Percentiles rank a stretch among this genome's conserved stretches.
These are phyloP conservation scores for Lordiphosa stackelbergi DNA, from an alignment of 1,140 invertebrate species.

Conservation along the genomic window DNA sequence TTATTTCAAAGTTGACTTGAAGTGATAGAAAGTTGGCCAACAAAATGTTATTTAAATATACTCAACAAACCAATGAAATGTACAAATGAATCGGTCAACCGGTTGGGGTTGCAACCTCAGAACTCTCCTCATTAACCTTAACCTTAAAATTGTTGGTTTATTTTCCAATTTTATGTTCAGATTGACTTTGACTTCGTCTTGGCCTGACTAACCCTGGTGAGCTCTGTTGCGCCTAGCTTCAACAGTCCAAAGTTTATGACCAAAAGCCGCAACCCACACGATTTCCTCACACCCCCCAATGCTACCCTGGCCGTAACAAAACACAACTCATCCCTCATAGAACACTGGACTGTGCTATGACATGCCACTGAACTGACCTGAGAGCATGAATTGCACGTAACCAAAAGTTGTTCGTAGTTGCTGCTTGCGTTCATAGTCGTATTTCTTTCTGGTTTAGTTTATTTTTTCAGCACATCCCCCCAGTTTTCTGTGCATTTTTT, in stretches of 20 bases:
- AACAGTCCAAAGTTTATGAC: constrained; percentile 68
- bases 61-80: too few relatives aligned
- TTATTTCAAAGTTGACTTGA: too few relatives aligned
- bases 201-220: constrained; percentile 24
- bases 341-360: constrained; percentile 22
- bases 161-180: too few relatives aligned
- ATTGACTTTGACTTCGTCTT: background rate
- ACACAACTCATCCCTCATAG: constrained; percentile 17
- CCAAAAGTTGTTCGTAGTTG: constrained; percentile 55
- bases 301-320: background rate
- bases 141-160: background rate
- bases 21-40: too few relatives aligned
- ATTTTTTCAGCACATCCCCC: constrained; percentile 17
- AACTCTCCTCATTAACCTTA: constrained; percentile 9
- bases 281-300: constrained; percentile 6
- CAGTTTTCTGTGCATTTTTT: constrained; percentile 55
- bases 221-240: constrained; percentile 40
- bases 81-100: too few relatives aligned
- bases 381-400: constrained; percentile 70
- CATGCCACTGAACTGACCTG: constrained; percentile 51
- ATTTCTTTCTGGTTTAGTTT: constrained; percentile 38
- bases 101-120: background rate
- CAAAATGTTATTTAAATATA: too few relatives aligned
- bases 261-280: constrained; percentile 61
- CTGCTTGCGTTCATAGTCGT: constrained; percentile 28